Evolutionary conservation across 1,140 invertebrate species (phyloP), one percentile per base, ranked within the genome.

Genomic region (Bombus breviceps): DNA sequence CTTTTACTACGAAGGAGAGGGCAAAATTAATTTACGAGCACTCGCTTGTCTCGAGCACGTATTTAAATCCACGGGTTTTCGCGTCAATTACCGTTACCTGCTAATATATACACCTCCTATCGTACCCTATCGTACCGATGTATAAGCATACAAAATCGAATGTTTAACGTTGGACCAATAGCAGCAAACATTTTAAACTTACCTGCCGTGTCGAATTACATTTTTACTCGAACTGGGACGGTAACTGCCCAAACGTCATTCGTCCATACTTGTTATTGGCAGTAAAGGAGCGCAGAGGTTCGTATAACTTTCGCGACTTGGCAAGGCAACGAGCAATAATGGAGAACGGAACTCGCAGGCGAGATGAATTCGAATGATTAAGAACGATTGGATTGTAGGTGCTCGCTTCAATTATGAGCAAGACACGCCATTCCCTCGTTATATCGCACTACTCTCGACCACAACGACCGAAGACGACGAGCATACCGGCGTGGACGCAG

Each of bases 371-470:
- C 91, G 90, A 94, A 92, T 94, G 94, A 94, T 94, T 94, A 94
- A 94, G 92, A 94, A 91, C 93, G 93, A 94, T 94, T 93, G 93
- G 93, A 94, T 94, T 94, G 92, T 93, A 89, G 93, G 87, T 92
- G 93, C 91, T 93, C 90, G 90, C 86, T 90, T 95, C 94, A 93
- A 94, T 95, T 94, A 94, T 92, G 89, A 94, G 66, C 91, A 83
- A 89, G 89, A 90, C 94, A 94, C 94, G 94, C 94, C 90, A 95
- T 95, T 94, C 93, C 92, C 94, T 95, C 94, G 94, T 95, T 95
- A 95, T 92, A 93, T 89, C 87, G 85, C 88, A 82, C 91, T 88
- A 91, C 89, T 88, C 89, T 89, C 82, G 75, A 37, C 72, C 32
- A 43, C 86, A 82, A 72, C 75, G 57, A 75, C 86, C 76, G 75